Conservation (phyloP, 2,113 vertebrate species). For the Indicator indicator region DNA sequence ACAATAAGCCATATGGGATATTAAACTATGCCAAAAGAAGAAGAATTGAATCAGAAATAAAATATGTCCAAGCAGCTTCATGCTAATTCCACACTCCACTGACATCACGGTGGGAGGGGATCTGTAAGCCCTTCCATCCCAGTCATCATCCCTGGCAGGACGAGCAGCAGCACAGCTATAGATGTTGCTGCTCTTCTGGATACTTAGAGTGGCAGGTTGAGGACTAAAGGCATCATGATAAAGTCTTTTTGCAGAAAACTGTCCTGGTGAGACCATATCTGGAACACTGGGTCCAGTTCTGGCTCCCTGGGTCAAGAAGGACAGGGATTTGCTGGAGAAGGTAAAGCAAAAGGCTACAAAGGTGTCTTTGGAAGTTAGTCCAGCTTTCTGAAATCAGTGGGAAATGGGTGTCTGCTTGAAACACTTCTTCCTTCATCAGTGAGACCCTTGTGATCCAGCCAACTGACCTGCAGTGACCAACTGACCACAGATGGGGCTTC, state of each 20-base stretch:
- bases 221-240: background rate
- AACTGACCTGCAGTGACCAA: background rate
- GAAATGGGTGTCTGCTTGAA: background rate
- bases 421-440: constrained; percentile 44
- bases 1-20: constrained; percentile 59
- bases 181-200: constrained; percentile 3
- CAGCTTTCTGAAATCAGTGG: background rate
- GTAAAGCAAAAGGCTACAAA: no score
- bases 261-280: no score
- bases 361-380: background rate
- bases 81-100: background rate
- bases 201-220: background rate
- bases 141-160: background rate
- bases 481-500: no score
- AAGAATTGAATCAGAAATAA: constrained; percentile 51
- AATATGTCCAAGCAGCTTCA: background rate
- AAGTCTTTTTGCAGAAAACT: background rate
- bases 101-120: background rate
- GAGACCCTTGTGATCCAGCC: constrained; percentile 6
- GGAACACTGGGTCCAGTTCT: no score
- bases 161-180: constrained; percentile 31
- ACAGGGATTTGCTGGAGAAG: no score
- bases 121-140: background rate
- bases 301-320: no score
- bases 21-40: constrained; percentile 1